Base-by-base conservation (phyloP, 1,140 invertebrate species). In the Brachionus paranguensis region DNA sequence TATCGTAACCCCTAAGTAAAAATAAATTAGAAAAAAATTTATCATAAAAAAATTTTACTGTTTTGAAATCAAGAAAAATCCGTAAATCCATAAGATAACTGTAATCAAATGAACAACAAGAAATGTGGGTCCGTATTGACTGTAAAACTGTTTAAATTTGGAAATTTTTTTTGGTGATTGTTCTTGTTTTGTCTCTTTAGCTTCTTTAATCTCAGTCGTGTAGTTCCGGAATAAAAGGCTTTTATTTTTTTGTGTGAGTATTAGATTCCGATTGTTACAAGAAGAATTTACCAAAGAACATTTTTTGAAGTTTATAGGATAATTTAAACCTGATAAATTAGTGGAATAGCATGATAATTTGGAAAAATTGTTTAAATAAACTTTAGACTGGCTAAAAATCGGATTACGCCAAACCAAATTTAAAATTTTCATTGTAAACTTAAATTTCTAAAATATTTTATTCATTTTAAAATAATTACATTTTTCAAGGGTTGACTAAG, bases 81-180 rank as follows among this genome's bases (percentile, higher is more conserved):
- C 78, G 12, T 81, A 81, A 45, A 81, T 81, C 78, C 78, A 81
- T 24, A 81, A 12, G 41, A 81, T 14, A 24, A 81, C 78, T 47
- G 78, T 81, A 37, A 29, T 81, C 33, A 81, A 11, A 68, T 81
- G 78, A 64, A 81, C 78, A 45, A 81, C 53, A 24, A 81, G 41
- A 27, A 81, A 81, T 33, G 33, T 45, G 1, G 78, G 78, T 68
- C 78, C 78, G 45, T 81, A 81, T 27, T 81, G 78, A 47, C 20
- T 81, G 20, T 81, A 81, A 68, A 81, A 68, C 24, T 68, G 78
- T 27, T 81, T 81, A 11, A 81, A 81, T 43, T 60, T 81, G 6
- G 78, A 81, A 53, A 64, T 33, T 68, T 81, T 81, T 64, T 81
- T 81, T n/a, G 64, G 37, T 37, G 17, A 12, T 45, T 27, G 27